phyloP scores from a whole-genome alignment of 2,113 vertebrate species.

The Phalacrocorax aristotelis region DNA sequence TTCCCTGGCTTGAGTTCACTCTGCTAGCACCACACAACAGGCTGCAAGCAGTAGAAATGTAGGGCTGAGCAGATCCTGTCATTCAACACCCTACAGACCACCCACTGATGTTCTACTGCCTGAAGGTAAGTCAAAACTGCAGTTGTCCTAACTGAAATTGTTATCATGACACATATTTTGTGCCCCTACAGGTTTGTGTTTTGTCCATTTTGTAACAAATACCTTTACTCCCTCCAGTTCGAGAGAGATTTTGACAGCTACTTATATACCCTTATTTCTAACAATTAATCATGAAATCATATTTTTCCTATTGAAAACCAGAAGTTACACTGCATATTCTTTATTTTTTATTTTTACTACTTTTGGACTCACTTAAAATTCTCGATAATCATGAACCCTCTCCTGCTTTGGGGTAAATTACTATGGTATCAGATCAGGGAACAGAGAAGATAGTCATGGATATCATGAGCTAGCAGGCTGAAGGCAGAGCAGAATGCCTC shows the following conservation, averaged over 20 bases:
- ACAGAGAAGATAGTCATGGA: neutral
- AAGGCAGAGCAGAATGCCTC: neutral
- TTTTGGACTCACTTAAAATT: neutral
- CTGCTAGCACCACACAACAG: neutral
- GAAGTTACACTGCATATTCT: neutral
- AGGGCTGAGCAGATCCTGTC: neutral
- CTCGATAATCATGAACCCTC: neutral
- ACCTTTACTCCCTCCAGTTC: neutral
- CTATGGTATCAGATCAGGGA: neutral
- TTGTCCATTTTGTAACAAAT: neutral
- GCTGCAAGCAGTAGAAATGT: neutral
- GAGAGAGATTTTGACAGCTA: neutral
- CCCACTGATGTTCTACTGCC: fast-evolving
- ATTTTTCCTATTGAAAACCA: neutral
- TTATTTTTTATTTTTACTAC: neutral
- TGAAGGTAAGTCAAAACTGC: neutral
- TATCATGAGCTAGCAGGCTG: neutral
- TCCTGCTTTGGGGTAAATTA: neutral
- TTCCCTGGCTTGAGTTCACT: neutral
- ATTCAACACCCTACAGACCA: neutral
- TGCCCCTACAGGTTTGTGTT: neutral
- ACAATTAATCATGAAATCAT: neutral
- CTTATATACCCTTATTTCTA: neutral
- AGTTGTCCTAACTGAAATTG: neutral
- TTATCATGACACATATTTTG: neutral